Evolutionary conservation across 2,888 invertebrate species (phyloP).

Genomic region (Beris morrisii): DNA sequence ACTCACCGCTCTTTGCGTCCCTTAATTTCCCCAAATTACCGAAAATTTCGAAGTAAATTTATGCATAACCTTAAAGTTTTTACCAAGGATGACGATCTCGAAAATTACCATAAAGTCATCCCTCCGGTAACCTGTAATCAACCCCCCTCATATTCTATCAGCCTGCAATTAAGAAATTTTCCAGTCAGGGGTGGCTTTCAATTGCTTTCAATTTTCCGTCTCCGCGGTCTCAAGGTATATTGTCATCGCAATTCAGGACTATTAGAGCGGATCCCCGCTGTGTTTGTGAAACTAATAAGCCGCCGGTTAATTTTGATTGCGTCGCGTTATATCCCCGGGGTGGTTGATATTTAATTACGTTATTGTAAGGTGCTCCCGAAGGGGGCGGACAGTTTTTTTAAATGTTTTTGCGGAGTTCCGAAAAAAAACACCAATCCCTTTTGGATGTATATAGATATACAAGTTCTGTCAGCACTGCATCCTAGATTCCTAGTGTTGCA

Average conservation of each 20-base stretch:
- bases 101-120: constrained; percentile 13
- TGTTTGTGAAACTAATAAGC: constrained; percentile 37
- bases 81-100: constrained; percentile 4
- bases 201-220: constrained; percentile 15
- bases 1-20: constrained; percentile 2
- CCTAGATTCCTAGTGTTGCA: too few relatives aligned
- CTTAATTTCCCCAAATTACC: constrained; percentile 29
- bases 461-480: too few relatives aligned
- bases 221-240: constrained; percentile 3
- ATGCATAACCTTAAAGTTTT: constrained; percentile 33
- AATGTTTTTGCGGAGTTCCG: too few relatives aligned
- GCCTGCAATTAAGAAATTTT: constrained; percentile 35
- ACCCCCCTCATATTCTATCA: constrained; percentile 21
- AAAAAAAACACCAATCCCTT: too few relatives aligned
- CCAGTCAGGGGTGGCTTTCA: constrained; percentile 19
- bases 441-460: too few relatives aligned
- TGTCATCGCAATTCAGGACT: too few relatives aligned
- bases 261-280: constrained; percentile 9
- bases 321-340: constrained; percentile 28
- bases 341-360: constrained; percentile 34
- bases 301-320: constrained; percentile 37
- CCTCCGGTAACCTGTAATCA: not conserved
- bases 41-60: constrained; percentile 16
- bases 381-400: constrained; percentile 27
- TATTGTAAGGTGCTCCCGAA: constrained; percentile 7